These are phyloP conservation scores for Porites evermanni DNA, from an alignment of 92 coral and sea anemone species.

Conservation along the genomic window DNA sequence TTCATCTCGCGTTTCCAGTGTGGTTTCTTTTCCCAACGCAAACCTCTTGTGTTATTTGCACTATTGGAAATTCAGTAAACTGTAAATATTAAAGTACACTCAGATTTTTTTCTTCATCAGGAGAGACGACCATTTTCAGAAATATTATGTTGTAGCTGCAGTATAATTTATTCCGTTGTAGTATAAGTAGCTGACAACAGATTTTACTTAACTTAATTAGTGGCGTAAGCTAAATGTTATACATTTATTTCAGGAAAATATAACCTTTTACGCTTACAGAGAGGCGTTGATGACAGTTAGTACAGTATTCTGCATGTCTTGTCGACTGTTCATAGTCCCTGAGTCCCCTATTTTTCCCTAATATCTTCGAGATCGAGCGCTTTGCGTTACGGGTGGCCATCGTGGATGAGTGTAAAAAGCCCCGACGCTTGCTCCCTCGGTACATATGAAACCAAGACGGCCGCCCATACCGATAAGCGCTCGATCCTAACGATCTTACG, in stretches of 20 bases:
- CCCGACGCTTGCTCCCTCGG: too few relatives aligned
- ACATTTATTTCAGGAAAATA: slow-evolving; percentile 28
- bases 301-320: neutral
- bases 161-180: slow-evolving; percentile 38
- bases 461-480: too few relatives aligned
- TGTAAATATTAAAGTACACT: slow-evolving; percentile 16
- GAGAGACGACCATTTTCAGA: slow-evolving; percentile 21
- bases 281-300: neutral
- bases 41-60: neutral
- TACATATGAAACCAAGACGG: too few relatives aligned
- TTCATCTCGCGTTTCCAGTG: neutral
- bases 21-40: neutral
- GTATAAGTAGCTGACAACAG: slow-evolving; percentile 19
- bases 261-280: neutral
- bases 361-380: too few relatives aligned
- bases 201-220: neutral
- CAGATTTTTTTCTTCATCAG: neutral
- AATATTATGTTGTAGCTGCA: slow-evolving; percentile 18
- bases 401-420: too few relatives aligned
- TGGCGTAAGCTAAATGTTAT: slow-evolving; percentile 17
- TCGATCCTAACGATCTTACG: too few relatives aligned
- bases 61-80: neutral
- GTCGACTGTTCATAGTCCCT: neutral
- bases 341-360: too few relatives aligned
- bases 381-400: too few relatives aligned